Evolutionary conservation across 2,888 invertebrate species (phyloP).

Genomic region (Pterostichus madidus): DNA sequence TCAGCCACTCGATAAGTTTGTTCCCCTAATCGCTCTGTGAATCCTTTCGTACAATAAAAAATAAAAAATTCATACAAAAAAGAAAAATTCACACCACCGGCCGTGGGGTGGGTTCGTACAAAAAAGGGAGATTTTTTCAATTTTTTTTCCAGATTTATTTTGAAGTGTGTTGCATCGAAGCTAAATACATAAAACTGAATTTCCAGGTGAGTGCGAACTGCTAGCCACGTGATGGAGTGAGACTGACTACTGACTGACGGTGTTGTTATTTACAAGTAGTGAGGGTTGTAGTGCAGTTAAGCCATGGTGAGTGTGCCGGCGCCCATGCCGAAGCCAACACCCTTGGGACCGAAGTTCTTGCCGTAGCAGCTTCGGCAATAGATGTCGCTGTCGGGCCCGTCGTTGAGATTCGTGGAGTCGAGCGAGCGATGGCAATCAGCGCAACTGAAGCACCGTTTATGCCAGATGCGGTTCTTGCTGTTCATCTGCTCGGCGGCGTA

Average conservation of each 20-base stretch:
- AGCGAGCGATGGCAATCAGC: constrained; percentile 90
- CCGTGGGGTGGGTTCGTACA: constrained; percentile 39
- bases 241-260: constrained; percentile 3
- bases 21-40: constrained; percentile 68
- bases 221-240: constrained; percentile 63
- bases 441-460: constrained; percentile 95
- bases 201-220: constrained; percentile 57
- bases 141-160: too few species aligned
- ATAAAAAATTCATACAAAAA: constrained; percentile 64
- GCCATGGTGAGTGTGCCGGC: constrained; percentile 94
- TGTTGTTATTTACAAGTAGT: constrained; percentile 19
- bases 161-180: constrained; percentile 45
- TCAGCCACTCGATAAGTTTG: constrained; percentile 72
- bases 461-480: constrained; percentile 95
- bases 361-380: constrained; percentile 96
- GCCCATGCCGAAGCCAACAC: constrained; percentile 94
- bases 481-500: constrained; percentile 98
- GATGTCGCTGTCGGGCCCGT: constrained; percentile 95
- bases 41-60: constrained; percentile 61
- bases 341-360: constrained; percentile 91
- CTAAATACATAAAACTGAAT: constrained; percentile 41
- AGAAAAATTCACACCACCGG: constrained; percentile 63
- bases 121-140: constrained; percentile 27
- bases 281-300: constrained; percentile 77
- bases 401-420: constrained; percentile 94